Evolutionary conservation across 2,888 invertebrate species (phyloP).

Genomic region (Oscheius sp.): DNA sequence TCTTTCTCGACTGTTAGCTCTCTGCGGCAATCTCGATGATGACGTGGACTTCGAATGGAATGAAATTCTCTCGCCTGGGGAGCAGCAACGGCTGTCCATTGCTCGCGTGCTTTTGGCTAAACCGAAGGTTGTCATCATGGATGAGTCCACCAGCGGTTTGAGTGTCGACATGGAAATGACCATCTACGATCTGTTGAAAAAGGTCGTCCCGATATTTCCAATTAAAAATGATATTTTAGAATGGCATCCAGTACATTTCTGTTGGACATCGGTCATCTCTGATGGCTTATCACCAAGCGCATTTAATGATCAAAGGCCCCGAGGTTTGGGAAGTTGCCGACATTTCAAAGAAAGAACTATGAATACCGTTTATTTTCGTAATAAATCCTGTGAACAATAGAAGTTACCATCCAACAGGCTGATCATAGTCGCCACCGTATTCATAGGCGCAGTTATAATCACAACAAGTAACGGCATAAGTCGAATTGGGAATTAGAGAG

Average conservation of each 20-base stretch:
- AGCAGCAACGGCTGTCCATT: constrained; percentile 86
- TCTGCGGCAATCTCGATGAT: constrained; percentile 23
- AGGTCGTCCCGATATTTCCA: constrained; percentile 1
- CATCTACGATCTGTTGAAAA: constrained; percentile 33
- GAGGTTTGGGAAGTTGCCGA: constrained; percentile 13
- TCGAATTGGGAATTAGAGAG: constrained; percentile 5
- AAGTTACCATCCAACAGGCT: background rate
- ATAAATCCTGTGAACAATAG: background rate
- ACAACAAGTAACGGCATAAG: constrained; percentile 8
- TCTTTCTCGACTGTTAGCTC: constrained; percentile 7
- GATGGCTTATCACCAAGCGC: constrained; percentile 75
- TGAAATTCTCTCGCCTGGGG: constrained; percentile 93
- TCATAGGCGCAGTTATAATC: constrained; percentile 3
- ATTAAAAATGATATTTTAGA: constrained; percentile 39
- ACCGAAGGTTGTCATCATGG: constrained; percentile 34
- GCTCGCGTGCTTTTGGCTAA: constrained; percentile 27
- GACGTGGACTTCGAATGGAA: constrained; percentile 42
- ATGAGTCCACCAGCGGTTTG: constrained; percentile 36
- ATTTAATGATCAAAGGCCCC: constrained; percentile 66
- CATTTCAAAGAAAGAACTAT: background rate
- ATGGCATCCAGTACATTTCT: constrained; percentile 76
- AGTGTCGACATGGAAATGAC: constrained; percentile 30
- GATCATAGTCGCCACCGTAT: background rate
- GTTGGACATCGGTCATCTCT: constrained; percentile 77
- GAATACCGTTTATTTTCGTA: background rate